Evolutionary conservation across 2,888 invertebrate genomes (phyloP), one percentile per base, ranked within the genome.

Genomic region (Vesta saturnalis): DNA sequence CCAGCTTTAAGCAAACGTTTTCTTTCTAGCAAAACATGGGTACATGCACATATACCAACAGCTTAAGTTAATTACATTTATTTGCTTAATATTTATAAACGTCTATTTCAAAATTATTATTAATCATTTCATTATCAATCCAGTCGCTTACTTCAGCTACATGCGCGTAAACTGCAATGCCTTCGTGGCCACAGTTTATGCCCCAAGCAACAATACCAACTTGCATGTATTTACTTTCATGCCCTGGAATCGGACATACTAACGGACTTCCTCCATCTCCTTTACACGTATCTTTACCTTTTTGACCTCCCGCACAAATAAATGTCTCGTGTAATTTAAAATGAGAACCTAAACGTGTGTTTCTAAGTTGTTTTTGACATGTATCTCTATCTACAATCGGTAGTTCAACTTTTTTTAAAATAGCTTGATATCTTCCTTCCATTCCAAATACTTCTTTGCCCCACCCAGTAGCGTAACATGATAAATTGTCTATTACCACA

Each of bases 241-340:
- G 75, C 55, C 86, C 86, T 68, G 83, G 83, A 56, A 89, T 82
- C 0, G 92, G 90, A 73, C 94, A 94, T 0, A 92, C 91, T 10
- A 94, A 83, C 0, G 94, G 92, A 12, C 92, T 91, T 0, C 94
- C 94, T 0, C 94, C 94, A 78, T 94, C 94, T 1, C 75, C 90
- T 77, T 87, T 88, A 83, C 94, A 93, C 0, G 92, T 90, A 74
- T 93, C 93, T 69, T 87, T 88, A 12, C 88, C 90, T 0, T 83
- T 77, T 75, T 91, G 91, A 0, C 93, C 94, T 0, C 93, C 93
- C 0, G 94, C 94, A 78, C 94, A 94, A 64, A 92, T 87, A 79
- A 93, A 92, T 0, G 89, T 88, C 0, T 85, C 78, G 75, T 93
- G 88, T 3, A 94, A 85, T 39, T 83, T 77, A 79, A 92, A 94